A percentile compares a stretch with the other conserved stretches of the same genome.
Evolutionary conservation across 1,140 invertebrate genomes (phyloP).

Genomic region (Lerema accius): DNA sequence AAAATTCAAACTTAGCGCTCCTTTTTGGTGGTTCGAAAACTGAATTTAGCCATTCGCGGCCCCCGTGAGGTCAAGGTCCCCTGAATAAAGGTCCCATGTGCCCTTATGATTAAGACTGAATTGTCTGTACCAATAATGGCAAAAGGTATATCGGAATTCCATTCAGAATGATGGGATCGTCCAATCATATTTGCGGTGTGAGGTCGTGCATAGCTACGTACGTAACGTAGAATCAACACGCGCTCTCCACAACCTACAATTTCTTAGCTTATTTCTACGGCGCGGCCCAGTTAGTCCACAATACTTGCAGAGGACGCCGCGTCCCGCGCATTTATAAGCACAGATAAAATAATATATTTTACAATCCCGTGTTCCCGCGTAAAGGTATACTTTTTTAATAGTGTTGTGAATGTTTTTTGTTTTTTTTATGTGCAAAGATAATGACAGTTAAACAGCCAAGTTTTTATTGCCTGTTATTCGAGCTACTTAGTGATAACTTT

Average conservation of each 20-base stretch:
- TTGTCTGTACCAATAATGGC: background rate
- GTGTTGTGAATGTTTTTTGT: constrained; percentile 18
- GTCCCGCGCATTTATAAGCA: constrained; percentile 55
- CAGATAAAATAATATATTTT: constrained; percentile 49
- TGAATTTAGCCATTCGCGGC: no score
- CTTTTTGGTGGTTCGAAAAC: no score
- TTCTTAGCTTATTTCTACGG: constrained; percentile 20
- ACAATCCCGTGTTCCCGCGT: constrained; percentile 53
- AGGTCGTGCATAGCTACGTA: constrained; percentile 14
- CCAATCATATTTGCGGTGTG: constrained; percentile 5
- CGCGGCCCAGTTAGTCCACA: constrained; percentile 49
- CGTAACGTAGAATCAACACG: constrained; percentile 21
- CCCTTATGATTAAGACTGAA: no score
- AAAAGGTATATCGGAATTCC: constrained; percentile 4
- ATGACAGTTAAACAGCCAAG: constrained; percentile 1
- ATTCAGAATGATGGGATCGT: constrained; percentile 17
- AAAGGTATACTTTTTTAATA: constrained; percentile 45
- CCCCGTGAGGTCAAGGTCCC: no score
- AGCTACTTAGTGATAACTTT: constrained; percentile 25
- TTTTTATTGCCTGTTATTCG: constrained; percentile 23
- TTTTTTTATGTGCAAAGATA: constrained; percentile 5
- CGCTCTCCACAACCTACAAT: constrained; percentile 7
- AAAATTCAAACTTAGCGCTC: no score
- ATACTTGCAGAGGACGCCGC: constrained; percentile 47
- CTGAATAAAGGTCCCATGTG: no score